phyloP scores from a whole-genome alignment of 2,113 vertebrate genomes.

The Ailuropoda melanoleuca region DNA sequence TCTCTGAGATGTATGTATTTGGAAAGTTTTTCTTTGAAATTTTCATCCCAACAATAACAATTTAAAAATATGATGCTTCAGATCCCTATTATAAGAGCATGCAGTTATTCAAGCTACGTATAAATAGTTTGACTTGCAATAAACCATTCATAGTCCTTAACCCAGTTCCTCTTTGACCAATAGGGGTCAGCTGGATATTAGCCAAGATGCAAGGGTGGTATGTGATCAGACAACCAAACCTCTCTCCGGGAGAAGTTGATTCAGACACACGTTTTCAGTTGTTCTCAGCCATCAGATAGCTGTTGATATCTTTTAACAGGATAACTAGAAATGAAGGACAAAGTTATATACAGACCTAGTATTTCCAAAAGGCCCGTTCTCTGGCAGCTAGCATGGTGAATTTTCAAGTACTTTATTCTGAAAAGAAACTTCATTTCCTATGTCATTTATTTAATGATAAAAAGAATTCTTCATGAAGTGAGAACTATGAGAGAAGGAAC shows the following conservation, averaged over 20 bases:
- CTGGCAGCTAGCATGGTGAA: background rate
- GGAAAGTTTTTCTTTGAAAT: background rate
- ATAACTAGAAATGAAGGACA: background rate
- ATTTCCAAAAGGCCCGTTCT: background rate
- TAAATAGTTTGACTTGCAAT: background rate
- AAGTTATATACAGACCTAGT: background rate
- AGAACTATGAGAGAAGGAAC: background rate
- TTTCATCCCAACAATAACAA: background rate
- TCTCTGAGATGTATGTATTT: background rate
- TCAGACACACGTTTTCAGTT: background rate
- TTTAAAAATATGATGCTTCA: slow-evolving; percentile 27
- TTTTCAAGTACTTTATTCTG: background rate
- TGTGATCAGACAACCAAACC: background rate
- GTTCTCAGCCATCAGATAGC: background rate
- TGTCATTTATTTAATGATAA: background rate
- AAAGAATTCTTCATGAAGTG: background rate
- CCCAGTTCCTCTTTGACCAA: background rate
- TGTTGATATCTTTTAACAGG: background rate
- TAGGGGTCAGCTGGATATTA: background rate
- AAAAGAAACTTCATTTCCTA: background rate
- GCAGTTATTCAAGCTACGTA: background rate
- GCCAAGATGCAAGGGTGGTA: background rate
- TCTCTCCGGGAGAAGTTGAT: background rate
- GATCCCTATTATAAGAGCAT: background rate
- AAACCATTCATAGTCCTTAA: background rate